Percentiles rank a stretch among this genome's conserved stretches.
phyloP scores from a whole-genome alignment of 1,140 invertebrate genomes.

The Papilio helenus region DNA sequence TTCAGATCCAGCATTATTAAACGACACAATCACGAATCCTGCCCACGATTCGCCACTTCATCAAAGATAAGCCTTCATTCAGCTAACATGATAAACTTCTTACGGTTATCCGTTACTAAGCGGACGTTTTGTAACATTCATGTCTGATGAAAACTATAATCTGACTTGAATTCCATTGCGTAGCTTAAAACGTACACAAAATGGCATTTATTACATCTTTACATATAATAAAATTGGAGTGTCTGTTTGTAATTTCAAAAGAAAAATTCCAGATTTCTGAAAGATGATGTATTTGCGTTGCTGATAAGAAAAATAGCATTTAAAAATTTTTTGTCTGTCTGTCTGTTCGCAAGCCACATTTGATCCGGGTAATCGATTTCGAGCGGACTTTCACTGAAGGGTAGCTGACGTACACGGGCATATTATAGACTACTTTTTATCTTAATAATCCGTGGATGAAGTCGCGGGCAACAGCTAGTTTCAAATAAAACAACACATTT shows the following conservation, averaged over 20 bases:
- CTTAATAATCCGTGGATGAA: too few species aligned
- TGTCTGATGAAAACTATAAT: conserved; percentile 32
- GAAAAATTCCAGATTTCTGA: too few species aligned
- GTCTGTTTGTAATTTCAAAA: too few species aligned
- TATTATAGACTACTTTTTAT: too few species aligned
- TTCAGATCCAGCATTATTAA: conserved; percentile 66
- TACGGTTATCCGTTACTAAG: conserved; percentile 41
- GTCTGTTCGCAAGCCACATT: too few species aligned
- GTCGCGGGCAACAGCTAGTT: neutral
- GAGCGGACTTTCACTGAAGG: too few species aligned
- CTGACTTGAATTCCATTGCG: conserved; percentile 11
- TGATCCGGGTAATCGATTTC: too few species aligned
- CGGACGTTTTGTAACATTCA: conserved; percentile 16
- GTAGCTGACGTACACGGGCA: too few species aligned
- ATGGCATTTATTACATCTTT: neutral
- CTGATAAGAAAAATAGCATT: too few species aligned
- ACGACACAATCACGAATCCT: conserved; percentile 72
- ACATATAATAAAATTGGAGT: too few species aligned
- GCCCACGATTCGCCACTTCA: conserved; percentile 67
- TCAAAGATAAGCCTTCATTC: conserved; percentile 60
- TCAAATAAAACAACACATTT: neutral
- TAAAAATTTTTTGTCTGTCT: too few species aligned
- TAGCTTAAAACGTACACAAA: neutral
- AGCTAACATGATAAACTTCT: conserved; percentile 43
- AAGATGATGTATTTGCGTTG: too few species aligned